Conservation (phyloP, 2,888 invertebrate genomes). For the Mellilla xanthometata region DNA sequence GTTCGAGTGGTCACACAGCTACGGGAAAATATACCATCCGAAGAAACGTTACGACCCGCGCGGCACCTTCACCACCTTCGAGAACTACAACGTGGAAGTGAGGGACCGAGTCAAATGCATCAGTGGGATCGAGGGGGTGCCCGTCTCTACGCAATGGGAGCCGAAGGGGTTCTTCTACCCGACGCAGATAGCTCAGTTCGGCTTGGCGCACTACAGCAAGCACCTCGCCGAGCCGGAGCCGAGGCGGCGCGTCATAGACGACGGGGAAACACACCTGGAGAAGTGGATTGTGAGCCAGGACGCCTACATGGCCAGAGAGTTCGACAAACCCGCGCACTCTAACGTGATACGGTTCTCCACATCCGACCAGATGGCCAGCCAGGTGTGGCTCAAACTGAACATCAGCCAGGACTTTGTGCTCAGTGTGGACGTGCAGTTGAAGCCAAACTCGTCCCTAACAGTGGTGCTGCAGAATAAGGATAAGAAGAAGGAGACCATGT, state of each 20-base stretch:
- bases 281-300: slow-evolving; percentile 90
- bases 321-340: slow-evolving; percentile 81
- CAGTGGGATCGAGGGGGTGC: slow-evolving; percentile 96
- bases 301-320: slow-evolving; percentile 84
- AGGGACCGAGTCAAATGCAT: slow-evolving; percentile 98
- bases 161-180: slow-evolving; percentile 98
- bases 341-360: slow-evolving; percentile 89
- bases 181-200: slow-evolving; percentile 99
- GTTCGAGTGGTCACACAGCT: slow-evolving; percentile 98
- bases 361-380: slow-evolving; percentile 85
- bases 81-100: slow-evolving; percentile 98
- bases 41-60: slow-evolving; percentile 94
- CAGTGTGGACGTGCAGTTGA: slow-evolving; percentile 87
- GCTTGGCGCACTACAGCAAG: slow-evolving; percentile 98
- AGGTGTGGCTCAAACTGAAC: slow-evolving; percentile 84
- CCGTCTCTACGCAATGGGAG: slow-evolving; percentile 98
- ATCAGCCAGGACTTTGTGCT: slow-evolving; percentile 86
- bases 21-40: slow-evolving; percentile 94
- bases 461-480: slow-evolving; percentile 89
- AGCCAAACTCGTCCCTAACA: slow-evolving; percentile 91
- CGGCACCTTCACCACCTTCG: slow-evolving; percentile 97
- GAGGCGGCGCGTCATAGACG: slow-evolving; percentile 86
- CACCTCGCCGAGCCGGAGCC: slow-evolving; percentile 94
- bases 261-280: slow-evolving; percentile 86
- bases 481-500: slow-evolving; percentile 88